phyloP scores from a whole-genome alignment of 2,797 vertebrate species.

The Podargus strigoides region DNA sequence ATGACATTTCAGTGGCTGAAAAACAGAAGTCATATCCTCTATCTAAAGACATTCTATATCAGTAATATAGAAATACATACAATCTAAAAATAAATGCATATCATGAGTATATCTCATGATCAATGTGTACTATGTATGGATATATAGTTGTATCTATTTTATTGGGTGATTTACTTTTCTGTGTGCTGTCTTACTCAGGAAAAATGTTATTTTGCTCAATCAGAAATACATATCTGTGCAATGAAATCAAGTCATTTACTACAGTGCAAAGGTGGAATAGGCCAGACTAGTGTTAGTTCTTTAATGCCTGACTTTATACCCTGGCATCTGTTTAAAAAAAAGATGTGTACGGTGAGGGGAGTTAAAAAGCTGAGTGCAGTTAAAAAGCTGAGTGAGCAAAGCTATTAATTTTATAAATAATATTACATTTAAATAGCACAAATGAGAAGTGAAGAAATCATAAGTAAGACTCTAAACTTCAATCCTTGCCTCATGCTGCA shows the following conservation, averaged over 20 bases:
- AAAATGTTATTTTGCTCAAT: neutral
- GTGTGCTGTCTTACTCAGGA: neutral
- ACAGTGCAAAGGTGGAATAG: neutral
- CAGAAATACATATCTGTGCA: neutral
- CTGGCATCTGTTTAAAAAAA: neutral
- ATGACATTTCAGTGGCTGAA: neutral
- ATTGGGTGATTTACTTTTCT: neutral
- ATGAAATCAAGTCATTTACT: neutral
- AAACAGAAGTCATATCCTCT: neutral
- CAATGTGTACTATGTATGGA: neutral
- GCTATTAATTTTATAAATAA: neutral
- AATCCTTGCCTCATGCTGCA: neutral
- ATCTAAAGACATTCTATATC: neutral
- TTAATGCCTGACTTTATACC: neutral
- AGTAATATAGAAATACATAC: neutral
- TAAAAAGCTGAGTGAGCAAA: neutral
- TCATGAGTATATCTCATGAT: neutral
- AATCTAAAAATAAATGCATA: neutral
- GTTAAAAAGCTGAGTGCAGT: neutral
- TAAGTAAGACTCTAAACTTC: neutral
- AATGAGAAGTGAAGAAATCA: neutral
- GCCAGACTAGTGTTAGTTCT: neutral
- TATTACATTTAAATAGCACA: neutral
- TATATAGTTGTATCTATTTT: neutral
- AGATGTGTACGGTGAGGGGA: neutral